Evolutionary conservation across 37 sponge, comb jelly and placozoan species (phyloP).

Genomic region (Petrosia ficiformis): DNA sequence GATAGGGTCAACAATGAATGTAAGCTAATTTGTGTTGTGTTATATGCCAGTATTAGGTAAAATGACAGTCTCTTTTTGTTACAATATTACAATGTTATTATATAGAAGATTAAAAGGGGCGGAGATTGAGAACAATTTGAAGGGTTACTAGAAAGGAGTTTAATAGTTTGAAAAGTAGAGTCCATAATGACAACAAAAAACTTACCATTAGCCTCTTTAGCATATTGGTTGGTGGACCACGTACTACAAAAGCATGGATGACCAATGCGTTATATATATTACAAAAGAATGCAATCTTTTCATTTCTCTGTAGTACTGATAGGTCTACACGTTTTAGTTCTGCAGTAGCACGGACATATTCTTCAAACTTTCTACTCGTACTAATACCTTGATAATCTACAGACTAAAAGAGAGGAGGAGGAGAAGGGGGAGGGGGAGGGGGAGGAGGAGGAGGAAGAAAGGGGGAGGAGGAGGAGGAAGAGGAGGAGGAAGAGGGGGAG

Average conservation of each 20-base stretch:
- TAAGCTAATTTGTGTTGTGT: too few relatives aligned
- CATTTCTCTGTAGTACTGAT: constrained; percentile 41
- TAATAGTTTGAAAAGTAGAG: too few relatives aligned
- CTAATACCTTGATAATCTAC: constrained; percentile 91
- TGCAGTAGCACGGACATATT: constrained; percentile 79
- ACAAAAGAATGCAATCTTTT: constrained; percentile 89
- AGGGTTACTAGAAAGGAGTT: too few relatives aligned
- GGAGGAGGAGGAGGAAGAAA: background rate
- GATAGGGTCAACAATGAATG: too few relatives aligned
- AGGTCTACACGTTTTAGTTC: constrained; percentile 89
- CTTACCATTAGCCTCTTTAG: constrained; percentile 70
- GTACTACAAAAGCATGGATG: constrained; percentile 90
- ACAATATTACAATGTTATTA: too few relatives aligned
- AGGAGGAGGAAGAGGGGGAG: background rate
- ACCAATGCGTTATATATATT: constrained; percentile 97
- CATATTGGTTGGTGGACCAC: constrained; percentile 82
- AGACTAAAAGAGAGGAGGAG: constrained; percentile 30
- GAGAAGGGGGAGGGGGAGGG: background rate
- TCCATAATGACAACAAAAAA: too few relatives aligned
- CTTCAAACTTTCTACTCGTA: constrained; percentile 79
- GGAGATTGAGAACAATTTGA: too few relatives aligned
- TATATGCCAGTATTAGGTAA: too few relatives aligned
- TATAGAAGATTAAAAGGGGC: too few relatives aligned
- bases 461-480: background rate
- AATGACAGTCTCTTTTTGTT: too few relatives aligned